A percentile compares a stretch with the other conserved stretches of the same genome.
phyloP scores from a whole-genome alignment of 2,797 vertebrate species.

The Pristis pectinata region DNA sequence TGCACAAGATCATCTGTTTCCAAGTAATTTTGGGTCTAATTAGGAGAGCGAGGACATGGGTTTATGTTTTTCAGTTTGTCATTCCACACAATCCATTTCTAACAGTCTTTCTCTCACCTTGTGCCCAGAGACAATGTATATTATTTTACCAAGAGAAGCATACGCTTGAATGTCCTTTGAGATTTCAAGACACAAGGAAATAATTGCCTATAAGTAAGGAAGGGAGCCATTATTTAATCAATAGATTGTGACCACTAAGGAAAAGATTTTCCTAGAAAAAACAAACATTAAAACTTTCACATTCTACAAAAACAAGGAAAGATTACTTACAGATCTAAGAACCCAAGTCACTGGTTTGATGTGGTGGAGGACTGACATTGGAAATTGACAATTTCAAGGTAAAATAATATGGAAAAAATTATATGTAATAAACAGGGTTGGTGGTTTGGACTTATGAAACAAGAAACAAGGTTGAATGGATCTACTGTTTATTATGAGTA shows the following conservation, averaged over 20 bases:
- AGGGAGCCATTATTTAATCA: constrained; percentile 82
- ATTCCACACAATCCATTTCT: neutral
- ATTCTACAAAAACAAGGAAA: constrained; percentile 62
- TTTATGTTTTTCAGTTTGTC: neutral
- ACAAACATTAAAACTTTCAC: constrained; percentile 62
- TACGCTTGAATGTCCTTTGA: constrained; percentile 22
- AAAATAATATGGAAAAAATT: constrained; percentile 26
- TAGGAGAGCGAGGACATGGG: neutral
- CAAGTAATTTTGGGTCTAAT: constrained; percentile 20
- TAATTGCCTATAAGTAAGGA: constrained; percentile 73
- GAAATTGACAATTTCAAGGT: constrained; percentile 32
- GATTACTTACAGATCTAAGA: constrained; percentile 68
- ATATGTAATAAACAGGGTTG: neutral
- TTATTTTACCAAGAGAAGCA: neutral
- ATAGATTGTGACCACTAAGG: constrained; percentile 75
- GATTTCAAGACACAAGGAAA: constrained; percentile 35
- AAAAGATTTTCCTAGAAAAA: constrained; percentile 76
- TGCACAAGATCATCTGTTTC: constrained; percentile 28
- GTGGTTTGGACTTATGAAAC: neutral
- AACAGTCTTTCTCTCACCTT: constrained; percentile 33
- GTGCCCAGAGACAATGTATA: neutral
- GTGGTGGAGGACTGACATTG: constrained; percentile 22
- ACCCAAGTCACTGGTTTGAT: constrained; percentile 17
- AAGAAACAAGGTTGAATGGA: neutral
- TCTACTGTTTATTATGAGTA: constrained; percentile 12